Base-by-base conservation (phyloP, 2,113 vertebrate species). In the Diglossa brunneiventris region DNA sequence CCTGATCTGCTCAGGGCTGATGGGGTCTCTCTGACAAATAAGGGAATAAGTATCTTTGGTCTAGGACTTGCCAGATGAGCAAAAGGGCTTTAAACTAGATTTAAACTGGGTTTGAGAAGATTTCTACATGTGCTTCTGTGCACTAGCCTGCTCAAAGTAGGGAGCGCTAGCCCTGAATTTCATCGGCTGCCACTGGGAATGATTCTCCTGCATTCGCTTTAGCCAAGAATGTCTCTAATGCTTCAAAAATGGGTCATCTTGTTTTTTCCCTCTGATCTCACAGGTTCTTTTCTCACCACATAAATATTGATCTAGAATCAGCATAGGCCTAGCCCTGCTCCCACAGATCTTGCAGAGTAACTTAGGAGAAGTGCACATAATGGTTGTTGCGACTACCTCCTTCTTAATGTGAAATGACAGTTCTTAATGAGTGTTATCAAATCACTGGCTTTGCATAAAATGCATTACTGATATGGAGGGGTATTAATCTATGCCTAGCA, bases 141-240 rank as follows among this genome's bases (percentile, higher is more conserved):
- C 24, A 13, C 15, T 28, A 11, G 4, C 17, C 35, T 75, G 47
- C 47, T 42, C 13, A 18, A 70, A 93, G 50, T 6, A 11, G 37
- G 41, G 20, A 42, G n/a, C 24, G 15, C 12, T 44, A 67, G 52
- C 35, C 22, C 42, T 68, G 44, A 68, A 21, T 49, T 69, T 83
- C 20, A 30, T 14, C 0, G 1, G 3, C 17, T 63, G 23, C 33
- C 0, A 0, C 47, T 70, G 39, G 69, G 28, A 72, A 68, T 27
- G 18, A 30, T 50, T 78, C 35, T 82, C 9, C 26, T 35, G 50
- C 15, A 27, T 59, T 79, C 59, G 26, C 30, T 78, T 90, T 78
- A 82, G 26, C 46, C 35, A 70, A 67, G 35, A 2, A 0, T 27
- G 13, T 76, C n/a, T 89, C 28, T 77, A 64, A 73, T 55, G 42